Percentiles rank a stretch among this genome's conserved stretches.
Evolutionary conservation across 2,797 vertebrate species (phyloP).

Genomic region (Sebastes nivosus): DNA sequence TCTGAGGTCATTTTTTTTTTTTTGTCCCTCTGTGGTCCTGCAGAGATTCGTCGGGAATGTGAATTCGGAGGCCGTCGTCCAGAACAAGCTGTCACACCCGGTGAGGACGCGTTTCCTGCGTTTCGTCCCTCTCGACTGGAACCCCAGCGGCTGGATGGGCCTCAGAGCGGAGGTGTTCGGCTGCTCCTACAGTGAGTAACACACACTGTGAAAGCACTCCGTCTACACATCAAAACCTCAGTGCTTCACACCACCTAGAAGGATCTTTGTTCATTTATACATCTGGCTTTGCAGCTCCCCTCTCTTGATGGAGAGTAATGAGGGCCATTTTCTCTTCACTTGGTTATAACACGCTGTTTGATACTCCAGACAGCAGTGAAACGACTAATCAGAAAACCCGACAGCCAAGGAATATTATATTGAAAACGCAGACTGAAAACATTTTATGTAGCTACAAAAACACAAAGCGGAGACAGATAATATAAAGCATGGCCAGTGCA

Average conservation of each 20-base stretch:
- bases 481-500: background rate
- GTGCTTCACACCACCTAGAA: background rate
- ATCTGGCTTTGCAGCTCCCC: background rate
- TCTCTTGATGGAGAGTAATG: constrained; percentile 7
- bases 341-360: background rate
- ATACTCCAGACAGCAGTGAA: background rate
- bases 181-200: constrained; percentile 94
- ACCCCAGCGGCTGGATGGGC: constrained; percentile 86
- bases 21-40: constrained; percentile 19
- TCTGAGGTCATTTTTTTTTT: constrained; percentile 16
- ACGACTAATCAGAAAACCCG: background rate
- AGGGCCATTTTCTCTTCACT: constrained; percentile 10
- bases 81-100: constrained; percentile 89
- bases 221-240: background rate
- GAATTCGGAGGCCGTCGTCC: constrained; percentile 90
- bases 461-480: background rate
- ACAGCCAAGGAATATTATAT: background rate
- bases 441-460: background rate
- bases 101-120: constrained; percentile 91
- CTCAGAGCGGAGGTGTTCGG: constrained; percentile 92
- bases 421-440: background rate
- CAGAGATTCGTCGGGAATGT: constrained; percentile 91
- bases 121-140: constrained; percentile 93
- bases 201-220: constrained; percentile 3
- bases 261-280: constrained; percentile 18